These are phyloP conservation scores for Acrobasis suavella DNA, from an alignment of 2,888 invertebrate species.

Conservation along the genomic window DNA sequence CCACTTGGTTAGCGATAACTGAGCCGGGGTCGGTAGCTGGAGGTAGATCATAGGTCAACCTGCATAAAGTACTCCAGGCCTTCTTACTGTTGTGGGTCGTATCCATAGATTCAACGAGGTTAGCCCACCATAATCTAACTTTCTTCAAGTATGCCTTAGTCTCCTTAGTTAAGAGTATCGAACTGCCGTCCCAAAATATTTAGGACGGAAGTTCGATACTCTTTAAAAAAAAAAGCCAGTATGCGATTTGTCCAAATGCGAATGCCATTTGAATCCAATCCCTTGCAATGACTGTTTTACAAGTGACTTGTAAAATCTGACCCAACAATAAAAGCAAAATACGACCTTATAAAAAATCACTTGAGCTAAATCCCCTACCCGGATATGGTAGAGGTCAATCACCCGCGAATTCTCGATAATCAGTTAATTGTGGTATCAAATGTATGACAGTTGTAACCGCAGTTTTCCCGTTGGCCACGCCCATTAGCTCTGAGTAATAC, in stretches of 20 bases:
- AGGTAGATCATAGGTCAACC: too few species aligned
- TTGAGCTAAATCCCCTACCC: slow-evolving; percentile 10
- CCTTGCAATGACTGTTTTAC: background rate
- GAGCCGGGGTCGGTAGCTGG: too few species aligned
- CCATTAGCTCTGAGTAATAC: slow-evolving; percentile 6
- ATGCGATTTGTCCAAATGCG: background rate
- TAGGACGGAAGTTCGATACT: too few species aligned
- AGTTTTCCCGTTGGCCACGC: slow-evolving; percentile 17
- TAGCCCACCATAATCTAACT: too few species aligned
- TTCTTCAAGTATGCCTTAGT: too few species aligned
- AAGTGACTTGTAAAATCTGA: background rate
- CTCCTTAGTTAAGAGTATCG: too few species aligned
- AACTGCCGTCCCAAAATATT: too few species aligned
- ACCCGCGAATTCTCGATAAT: slow-evolving; percentile 31
- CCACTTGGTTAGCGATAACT: too few species aligned
- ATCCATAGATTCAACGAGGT: too few species aligned
- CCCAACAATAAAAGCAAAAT: slow-evolving; percentile 1
- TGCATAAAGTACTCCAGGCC: too few species aligned
- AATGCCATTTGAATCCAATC: background rate
- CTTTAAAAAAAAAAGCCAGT: too few species aligned
- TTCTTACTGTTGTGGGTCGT: too few species aligned
- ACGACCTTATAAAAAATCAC: background rate
- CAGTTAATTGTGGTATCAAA: slow-evolving; percentile 30
- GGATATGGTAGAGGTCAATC: slow-evolving; percentile 24
- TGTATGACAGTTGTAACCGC: slow-evolving; percentile 23